Percentiles rank a stretch among this genome's conserved stretches.
Conservation (phyloP, 1,140 invertebrate genomes). For the Drosophila albomicans region DNA sequence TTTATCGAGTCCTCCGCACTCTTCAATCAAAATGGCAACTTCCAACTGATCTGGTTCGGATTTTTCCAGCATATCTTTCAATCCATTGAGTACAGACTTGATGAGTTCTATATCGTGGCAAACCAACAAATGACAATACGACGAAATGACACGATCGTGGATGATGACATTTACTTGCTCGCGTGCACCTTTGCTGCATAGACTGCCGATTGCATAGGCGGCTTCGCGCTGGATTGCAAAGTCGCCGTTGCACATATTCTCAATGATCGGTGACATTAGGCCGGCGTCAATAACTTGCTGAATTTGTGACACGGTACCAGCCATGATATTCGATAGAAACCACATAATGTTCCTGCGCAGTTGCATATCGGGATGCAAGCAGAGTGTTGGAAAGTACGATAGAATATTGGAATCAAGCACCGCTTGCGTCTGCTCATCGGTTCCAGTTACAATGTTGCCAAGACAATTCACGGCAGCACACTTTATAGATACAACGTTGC, state of each 20-base stretch:
- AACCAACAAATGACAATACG: background rate
- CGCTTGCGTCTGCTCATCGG: background rate
- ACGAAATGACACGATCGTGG: background rate
- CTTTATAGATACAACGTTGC: background rate
- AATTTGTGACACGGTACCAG: background rate
- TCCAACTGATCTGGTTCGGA: background rate
- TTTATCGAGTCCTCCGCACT: background rate
- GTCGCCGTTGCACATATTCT: background rate
- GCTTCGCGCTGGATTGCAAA: background rate
- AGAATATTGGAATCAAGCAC: background rate
- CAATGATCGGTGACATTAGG: background rate
- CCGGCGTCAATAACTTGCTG: background rate
- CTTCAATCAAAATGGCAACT: background rate
- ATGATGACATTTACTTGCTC: background rate
- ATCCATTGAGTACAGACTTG: background rate
- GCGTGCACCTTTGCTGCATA: background rate
- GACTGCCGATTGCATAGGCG: background rate
- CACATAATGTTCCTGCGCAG: background rate
- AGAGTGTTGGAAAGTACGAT: background rate
- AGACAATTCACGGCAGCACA: background rate
- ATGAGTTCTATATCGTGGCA: background rate
- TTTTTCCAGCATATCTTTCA: background rate
- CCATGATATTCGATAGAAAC: background rate
- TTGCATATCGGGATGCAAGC: background rate
- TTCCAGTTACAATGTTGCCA: background rate